Percentiles rank a stretch among this genome's conserved stretches.
phyloP scores from a whole-genome alignment of 2,888 invertebrate genomes.

The Plemyria rubiginata region DNA sequence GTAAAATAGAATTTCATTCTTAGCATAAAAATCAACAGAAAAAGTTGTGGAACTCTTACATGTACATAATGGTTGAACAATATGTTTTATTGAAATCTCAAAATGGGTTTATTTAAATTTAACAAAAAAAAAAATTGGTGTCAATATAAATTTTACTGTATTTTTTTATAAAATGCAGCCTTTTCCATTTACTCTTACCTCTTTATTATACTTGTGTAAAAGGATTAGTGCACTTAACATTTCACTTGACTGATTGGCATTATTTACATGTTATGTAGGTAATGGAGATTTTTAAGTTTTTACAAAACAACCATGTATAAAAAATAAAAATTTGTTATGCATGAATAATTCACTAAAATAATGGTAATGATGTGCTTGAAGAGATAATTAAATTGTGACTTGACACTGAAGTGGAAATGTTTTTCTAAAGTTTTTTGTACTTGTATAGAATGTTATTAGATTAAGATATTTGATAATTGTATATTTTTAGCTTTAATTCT shows the following conservation, averaged over 20 bases:
- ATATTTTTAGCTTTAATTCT: slow-evolving; percentile 65
- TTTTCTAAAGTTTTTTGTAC: slow-evolving; percentile 73
- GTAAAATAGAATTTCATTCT: too few species aligned
- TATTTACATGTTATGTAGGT: slow-evolving; percentile 21
- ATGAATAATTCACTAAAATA: slow-evolving; percentile 4
- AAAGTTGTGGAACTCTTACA: too few species aligned
- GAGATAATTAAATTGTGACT: slow-evolving; percentile 20
- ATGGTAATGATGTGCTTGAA: slow-evolving; percentile 30
- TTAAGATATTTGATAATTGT: slow-evolving; percentile 68
- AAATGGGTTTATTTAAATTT: neutral
- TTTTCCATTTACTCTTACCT: neutral
- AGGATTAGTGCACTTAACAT: slow-evolving; percentile 8
- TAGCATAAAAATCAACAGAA: too few species aligned
- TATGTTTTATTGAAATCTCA: neutral
- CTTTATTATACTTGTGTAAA: slow-evolving; percentile 14
- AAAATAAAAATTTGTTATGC: neutral
- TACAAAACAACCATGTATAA: slow-evolving; percentile 1
- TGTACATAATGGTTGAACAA: too few species aligned
- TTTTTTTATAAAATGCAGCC: too few species aligned
- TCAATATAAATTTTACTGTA: too few species aligned
- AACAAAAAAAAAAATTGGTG: too few species aligned
- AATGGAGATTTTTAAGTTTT: slow-evolving; percentile 28
- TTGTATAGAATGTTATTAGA: slow-evolving; percentile 66
- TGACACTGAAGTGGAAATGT: slow-evolving; percentile 47
- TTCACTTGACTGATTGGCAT: slow-evolving; percentile 27